Percentiles rank a stretch among this genome's conserved stretches.
phyloP scores from a whole-genome alignment of 2,888 invertebrate genomes.

The Eristalinus sepulchralis region DNA sequence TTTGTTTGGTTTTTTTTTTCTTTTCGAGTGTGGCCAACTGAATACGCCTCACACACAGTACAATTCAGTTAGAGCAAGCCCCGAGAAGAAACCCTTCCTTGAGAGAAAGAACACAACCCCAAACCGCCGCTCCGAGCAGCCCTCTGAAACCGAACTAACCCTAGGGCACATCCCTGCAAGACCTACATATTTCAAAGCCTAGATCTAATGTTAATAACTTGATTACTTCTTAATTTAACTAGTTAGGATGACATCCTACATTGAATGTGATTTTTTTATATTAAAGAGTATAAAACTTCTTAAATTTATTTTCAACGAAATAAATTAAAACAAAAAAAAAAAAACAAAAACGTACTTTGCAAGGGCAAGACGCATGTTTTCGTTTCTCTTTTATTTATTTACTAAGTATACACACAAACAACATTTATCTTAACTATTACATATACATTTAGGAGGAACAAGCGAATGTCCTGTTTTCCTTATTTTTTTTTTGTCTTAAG shows the following conservation, averaged over 20 bases:
- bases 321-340: conserved; percentile 17
- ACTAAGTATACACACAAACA: conserved; percentile 47
- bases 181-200: conserved; percentile 41
- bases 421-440: conserved; percentile 30
- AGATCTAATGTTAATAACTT: conserved; percentile 14
- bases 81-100: not conserved
- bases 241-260: conserved; percentile 68
- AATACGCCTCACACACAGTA: not conserved
- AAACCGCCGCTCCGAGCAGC: conserved; percentile 19
- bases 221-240: conserved; percentile 55
- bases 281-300: conserved; percentile 66
- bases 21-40: not conserved
- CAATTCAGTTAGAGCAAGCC: not conserved
- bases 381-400: conserved; percentile 38
- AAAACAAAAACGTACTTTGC: conserved; percentile 18
- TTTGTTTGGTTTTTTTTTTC: not conserved
- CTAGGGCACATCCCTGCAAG: conserved; percentile 20
- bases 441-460: conserved; percentile 20
- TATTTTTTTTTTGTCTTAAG: conserved; percentile 39
- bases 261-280: conserved; percentile 71
- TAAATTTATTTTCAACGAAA: conserved; percentile 43
- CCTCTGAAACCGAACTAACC: conserved; percentile 18
- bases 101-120: not conserved
- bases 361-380: conserved; percentile 24
- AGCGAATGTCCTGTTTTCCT: conserved; percentile 8